Base-by-base conservation (phyloP, 2,113 vertebrate genomes). In the Argyrosomus japonicus region DNA sequence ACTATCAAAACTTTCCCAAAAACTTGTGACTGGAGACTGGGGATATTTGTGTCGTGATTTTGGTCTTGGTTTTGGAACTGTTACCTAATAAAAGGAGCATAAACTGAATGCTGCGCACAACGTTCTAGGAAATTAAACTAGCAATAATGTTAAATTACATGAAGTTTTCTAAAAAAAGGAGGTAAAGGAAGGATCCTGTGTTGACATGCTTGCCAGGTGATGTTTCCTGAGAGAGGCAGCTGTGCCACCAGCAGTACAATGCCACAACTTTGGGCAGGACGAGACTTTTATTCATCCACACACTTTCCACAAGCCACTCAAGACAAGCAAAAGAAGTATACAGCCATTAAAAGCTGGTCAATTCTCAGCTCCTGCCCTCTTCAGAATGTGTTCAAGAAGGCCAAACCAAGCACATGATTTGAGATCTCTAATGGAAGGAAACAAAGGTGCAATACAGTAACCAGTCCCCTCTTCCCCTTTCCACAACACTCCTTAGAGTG, bases 401-500 rank as follows among this genome's bases (percentile, higher is more conserved):
- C 83, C 82, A 84, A 89, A 80, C 68, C 48, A 81, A 89, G 86
- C 72, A 13, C 68, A 79, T 87, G 86, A 88, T 88, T 92, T 91
- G 77, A 89, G 76, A 86, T 82, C 81, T 88, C 90, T 89, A 74
- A 75, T 72, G 76, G 69, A 68, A 63, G 61, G 85, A 93, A 86
- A 94, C 89, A 94, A 93, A 92, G 82, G 54, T 32, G 73, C 87
- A 89, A 82, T 89, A 93, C 89, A 91, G 89, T 91, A 86, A 82
- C 85, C 36, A 27, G 69, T 82, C 56, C 64, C 65, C 63, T 47
- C 19, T 61, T 47, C 25, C 32, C 51, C 64, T 75, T 77, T 75
- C 80, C 72, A 79, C 77, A 68, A 71, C 86, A 72, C 80, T 82
- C 80, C 72, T 60, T 72, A 50, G 72, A 89, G 87, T 75, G 91